A percentile compares a stretch with the other conserved stretches of the same genome.
These are phyloP conservation scores for Dynastes maya DNA, from an alignment of 2,888 invertebrate species.

Conservation along the genomic window DNA sequence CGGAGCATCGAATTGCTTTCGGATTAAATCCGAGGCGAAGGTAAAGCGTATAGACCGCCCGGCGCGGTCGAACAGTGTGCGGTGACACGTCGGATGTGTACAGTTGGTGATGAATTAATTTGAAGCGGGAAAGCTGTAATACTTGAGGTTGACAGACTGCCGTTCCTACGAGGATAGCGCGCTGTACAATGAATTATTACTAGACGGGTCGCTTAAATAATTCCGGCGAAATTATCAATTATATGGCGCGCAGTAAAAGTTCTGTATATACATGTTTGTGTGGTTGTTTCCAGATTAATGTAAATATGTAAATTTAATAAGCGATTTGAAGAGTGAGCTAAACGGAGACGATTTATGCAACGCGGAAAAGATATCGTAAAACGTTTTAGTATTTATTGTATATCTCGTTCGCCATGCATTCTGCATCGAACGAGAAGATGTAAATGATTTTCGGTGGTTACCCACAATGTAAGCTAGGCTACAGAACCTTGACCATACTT, in stretches of 20 bases:
- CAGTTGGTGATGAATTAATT: conserved; percentile 45
- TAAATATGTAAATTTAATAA: conserved; percentile 11
- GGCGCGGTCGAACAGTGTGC: conserved; percentile 26
- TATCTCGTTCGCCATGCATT: not conserved
- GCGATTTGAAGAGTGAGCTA: not conserved
- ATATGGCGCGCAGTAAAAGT: not conserved
- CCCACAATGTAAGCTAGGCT: not conserved
- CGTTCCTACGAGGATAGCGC: conserved; percentile 1
- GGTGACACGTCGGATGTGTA: conserved; percentile 42
- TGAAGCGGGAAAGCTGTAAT: conserved; percentile 38
- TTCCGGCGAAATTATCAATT: conserved; percentile 28
- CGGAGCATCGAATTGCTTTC: not conserved
- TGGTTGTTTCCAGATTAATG: conserved; percentile 1
- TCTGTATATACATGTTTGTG: not conserved
- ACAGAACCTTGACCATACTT: too few species aligned
- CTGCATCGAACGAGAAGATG: not conserved
- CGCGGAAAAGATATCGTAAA: not conserved
- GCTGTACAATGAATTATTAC: conserved; percentile 25
- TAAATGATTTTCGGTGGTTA: not conserved
- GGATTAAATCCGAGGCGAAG: conserved; percentile 27
- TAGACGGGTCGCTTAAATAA: conserved; percentile 10
- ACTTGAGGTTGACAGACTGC: conserved; percentile 39
- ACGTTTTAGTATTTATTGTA: not conserved
- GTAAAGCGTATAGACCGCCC: conserved; percentile 7
- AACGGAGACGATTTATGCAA: not conserved